A percentile compares a stretch with the other conserved stretches of the same genome.
Evolutionary conservation across 2,113 vertebrate genomes (phyloP).

Genomic region (Sylvicapra grimmia): DNA sequence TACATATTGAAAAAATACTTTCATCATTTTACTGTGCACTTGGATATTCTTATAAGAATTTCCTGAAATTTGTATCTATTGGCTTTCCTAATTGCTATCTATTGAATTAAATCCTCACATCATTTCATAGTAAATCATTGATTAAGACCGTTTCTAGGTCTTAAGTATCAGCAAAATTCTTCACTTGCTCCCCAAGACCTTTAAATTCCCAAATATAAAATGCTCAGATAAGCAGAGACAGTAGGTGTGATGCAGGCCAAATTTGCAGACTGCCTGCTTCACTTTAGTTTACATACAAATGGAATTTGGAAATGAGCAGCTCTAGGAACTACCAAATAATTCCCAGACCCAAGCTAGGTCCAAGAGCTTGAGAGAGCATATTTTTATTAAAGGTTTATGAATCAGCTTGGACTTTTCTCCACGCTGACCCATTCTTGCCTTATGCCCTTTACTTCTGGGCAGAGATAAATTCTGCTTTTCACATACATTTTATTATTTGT

Average conservation of each 20-base stretch:
- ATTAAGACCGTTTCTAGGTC: background rate
- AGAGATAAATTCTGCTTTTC: slow-evolving; percentile 72
- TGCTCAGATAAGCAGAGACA: background rate
- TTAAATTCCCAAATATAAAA: slow-evolving; percentile 30
- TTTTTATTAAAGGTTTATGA: slow-evolving; percentile 69
- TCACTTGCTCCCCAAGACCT: slow-evolving; percentile 2
- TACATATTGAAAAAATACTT: background rate
- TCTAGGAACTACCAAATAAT: slow-evolving; percentile 47
- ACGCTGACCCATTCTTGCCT: slow-evolving; percentile 63
- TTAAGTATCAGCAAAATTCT: slow-evolving; percentile 36
- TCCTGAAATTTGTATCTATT: background rate
- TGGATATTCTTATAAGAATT: background rate
- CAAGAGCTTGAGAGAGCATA: slow-evolving; percentile 50
- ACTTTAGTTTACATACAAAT: slow-evolving; percentile 49
- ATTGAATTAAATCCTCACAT: background rate
- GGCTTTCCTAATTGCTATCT: background rate
- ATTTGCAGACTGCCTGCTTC: background rate
- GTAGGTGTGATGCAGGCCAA: background rate
- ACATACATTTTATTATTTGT: slow-evolving; percentile 71
- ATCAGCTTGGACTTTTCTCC: slow-evolving; percentile 66
- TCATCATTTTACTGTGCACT: background rate
- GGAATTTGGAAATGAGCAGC: slow-evolving; percentile 46
- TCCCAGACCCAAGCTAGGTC: slow-evolving; percentile 22
- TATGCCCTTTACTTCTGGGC: slow-evolving; percentile 68
- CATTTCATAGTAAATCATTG: background rate